Evolutionary conservation across 2,797 vertebrate species (phyloP).

Genomic region (Pelobates cultripes): DNA sequence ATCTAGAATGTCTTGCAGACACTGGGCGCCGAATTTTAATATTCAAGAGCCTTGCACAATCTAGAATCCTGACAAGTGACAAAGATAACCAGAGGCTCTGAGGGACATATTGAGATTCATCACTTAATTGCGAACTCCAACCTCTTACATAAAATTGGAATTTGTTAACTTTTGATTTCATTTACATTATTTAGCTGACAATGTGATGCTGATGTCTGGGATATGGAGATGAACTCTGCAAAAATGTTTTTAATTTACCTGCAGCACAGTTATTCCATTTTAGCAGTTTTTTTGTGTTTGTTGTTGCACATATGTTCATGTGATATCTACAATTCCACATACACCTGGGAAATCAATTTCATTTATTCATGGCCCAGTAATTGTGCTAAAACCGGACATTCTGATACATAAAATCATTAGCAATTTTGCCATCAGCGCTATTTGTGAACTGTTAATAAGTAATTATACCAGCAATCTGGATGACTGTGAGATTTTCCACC

Average conservation of each 20-base stretch:
- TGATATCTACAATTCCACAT: not conserved
- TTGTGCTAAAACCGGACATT: no score
- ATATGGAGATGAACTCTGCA: conserved; percentile 2
- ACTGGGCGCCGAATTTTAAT: conserved; percentile 3
- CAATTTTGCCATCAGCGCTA: not conserved
- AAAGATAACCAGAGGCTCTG: conserved; percentile 28
- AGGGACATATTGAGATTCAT: conserved; percentile 40
- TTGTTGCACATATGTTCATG: not conserved
- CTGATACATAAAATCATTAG: not conserved
- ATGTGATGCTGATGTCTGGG: conserved; percentile 5
- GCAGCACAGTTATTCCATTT: conserved; percentile 7
- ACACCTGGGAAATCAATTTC: not conserved
- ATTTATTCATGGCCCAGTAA: no score
- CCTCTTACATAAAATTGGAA: conserved; percentile 37
- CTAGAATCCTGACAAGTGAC: conserved; percentile 29
- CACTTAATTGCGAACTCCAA: conserved; percentile 37
- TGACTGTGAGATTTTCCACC: not conserved
- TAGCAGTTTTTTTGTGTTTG: not conserved
- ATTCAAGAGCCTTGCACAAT: conserved; percentile 15
- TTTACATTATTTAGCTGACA: conserved; percentile 30
- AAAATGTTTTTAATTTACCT: conserved; percentile 16
- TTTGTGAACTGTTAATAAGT: not conserved
- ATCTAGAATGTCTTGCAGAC: not conserved
- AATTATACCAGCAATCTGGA: conserved; percentile 8
- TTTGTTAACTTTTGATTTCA: conserved; percentile 30